Evolutionary conservation across 1,140 invertebrate species (phyloP).

Genomic region (Apis laboriosa): DNA sequence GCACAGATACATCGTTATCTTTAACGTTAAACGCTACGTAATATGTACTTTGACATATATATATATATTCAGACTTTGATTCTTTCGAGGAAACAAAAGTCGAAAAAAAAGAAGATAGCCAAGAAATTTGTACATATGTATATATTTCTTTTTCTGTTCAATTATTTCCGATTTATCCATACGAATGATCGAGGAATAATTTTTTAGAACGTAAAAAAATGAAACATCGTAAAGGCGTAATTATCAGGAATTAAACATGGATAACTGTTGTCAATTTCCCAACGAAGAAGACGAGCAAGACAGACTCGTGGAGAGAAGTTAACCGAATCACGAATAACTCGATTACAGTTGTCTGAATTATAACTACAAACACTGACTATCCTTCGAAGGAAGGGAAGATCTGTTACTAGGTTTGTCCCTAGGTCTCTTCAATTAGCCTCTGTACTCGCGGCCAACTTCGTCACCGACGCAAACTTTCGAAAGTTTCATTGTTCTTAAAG

Average conservation of each 20-base stretch:
- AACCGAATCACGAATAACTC: constrained; percentile 37
- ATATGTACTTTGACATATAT: not conserved
- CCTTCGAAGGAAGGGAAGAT: not conserved
- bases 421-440: constrained; percentile 43
- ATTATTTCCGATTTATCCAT: too few species aligned
- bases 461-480: constrained; percentile 16
- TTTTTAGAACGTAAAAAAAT: too few species aligned
- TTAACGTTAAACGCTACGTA: constrained; percentile 27
- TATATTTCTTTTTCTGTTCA: too few species aligned
- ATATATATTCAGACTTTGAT: not conserved
- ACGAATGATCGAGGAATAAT: too few species aligned
- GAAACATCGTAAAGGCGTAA: too few species aligned
- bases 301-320: not conserved
- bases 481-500: constrained; percentile 11
- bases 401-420: constrained; percentile 28
- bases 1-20: constrained; percentile 59
- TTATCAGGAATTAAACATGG: not conserved
- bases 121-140: too few species aligned
- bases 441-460: constrained; percentile 21
- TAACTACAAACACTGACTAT: constrained; percentile 29
- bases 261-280: not conserved
- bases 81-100: not conserved
- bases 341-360: constrained; percentile 34
- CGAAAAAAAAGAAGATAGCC: not conserved
- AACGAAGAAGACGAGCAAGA: not conserved